Evolutionary conservation across 2,888 invertebrate genomes (phyloP), one percentile per base, ranked within the genome.

Genomic region (Habrosyne pyritoides): DNA sequence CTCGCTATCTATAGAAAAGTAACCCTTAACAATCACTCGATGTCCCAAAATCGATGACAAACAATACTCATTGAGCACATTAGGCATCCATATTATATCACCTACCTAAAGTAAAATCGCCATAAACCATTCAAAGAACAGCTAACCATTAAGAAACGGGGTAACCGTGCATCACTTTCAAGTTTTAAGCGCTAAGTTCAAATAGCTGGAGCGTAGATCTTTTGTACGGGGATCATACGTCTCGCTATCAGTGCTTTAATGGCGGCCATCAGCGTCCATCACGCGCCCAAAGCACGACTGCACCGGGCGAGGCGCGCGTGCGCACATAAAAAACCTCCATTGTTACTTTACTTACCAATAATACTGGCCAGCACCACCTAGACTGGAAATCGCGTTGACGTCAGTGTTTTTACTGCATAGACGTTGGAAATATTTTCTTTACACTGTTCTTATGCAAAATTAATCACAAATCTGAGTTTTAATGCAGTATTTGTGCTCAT

Each of bases 181-280:
- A 52, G 52, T 50, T 22, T 46, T 33, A 36, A 21, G 24, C 28
- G 28, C 28, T 28, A 28, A 28, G 28, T 10, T 28, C 28, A 0
- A 28, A 21, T 61, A 59, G 63, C 60, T 55, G 55, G 57, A 61
- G 59, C 61, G 62, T 74, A 72, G 68, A 72, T 68, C 69, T 69
- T 57, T 57, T 58, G 54, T 30, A 58, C 51, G 57, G 55, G 59
- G 60, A 63, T 64, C 71, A 63, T 73, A 67, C 63, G 48, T 75
- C 71, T 65, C 63, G 55, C 60, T 74, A 71, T 70, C 70, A 64
- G 65, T 59, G 57, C 50, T 53, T 54, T 71, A 70, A 73, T 68
- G 65, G 65, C 49, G 46, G 56, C 67, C 66, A 67, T 71, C 71
- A 72, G 63, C 63, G 60, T 71, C 69, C 63, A 73, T 73, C 72